phyloP scores from a whole-genome alignment of 2,888 invertebrate species.

The Parnassius apollo region DNA sequence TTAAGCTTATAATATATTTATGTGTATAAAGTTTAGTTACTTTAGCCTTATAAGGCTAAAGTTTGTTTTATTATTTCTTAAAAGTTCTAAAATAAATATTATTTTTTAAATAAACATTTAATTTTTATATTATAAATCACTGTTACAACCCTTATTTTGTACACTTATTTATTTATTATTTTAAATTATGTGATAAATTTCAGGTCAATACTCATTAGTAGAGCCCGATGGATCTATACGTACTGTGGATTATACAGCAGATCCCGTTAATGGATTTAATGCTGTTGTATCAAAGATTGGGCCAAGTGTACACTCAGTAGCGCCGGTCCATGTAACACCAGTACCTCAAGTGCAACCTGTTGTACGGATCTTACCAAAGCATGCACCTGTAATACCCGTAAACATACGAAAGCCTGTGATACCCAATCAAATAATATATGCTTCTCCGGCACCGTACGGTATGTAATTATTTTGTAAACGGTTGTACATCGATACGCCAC shows the following conservation, averaged over 20 bases:
- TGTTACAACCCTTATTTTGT: no score
- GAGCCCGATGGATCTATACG: slow-evolving; percentile 78
- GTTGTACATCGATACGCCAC: no score
- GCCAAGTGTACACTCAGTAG: slow-evolving; percentile 66
- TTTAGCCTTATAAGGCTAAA: no score
- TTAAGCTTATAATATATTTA: no score
- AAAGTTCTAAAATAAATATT: no score
- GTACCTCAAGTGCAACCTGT: slow-evolving; percentile 38
- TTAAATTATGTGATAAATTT: slow-evolving; percentile 28
- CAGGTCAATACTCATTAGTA: slow-evolving; percentile 77
- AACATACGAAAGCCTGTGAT: slow-evolving; percentile 44
- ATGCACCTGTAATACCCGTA: slow-evolving; percentile 54
- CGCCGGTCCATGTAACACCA: slow-evolving; percentile 38
- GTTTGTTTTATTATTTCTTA: no score
- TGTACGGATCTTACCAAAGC: slow-evolving; percentile 51
- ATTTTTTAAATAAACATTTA: no score
- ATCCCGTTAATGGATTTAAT: slow-evolving; percentile 80
- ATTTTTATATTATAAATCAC: no score
- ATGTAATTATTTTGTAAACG: slow-evolving; percentile 33
- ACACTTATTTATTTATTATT: background rate
- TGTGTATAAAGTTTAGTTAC: no score
- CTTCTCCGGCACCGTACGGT: slow-evolving; percentile 47
- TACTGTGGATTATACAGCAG: slow-evolving; percentile 81
- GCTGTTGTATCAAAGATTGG: slow-evolving; percentile 78
- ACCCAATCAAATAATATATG: slow-evolving; percentile 49